Evolutionary conservation across 2,888 invertebrate species (phyloP).

Genomic region (Archips crataeganus): DNA sequence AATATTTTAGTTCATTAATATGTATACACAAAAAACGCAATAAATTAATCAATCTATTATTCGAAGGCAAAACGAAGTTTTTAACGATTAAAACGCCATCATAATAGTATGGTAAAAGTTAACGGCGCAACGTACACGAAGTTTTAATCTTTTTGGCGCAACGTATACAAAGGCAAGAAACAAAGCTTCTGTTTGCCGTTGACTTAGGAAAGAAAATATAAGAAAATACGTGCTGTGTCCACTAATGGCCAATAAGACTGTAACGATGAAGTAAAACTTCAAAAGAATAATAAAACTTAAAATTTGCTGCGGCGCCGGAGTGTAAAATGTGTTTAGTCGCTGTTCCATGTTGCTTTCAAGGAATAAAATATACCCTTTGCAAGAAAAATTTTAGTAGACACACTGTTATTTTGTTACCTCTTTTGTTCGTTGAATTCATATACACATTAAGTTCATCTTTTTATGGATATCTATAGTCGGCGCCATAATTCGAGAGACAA

Average conservation of each 20-base stretch:
- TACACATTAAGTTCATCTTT: too few relatives aligned
- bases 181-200: constrained; percentile 17
- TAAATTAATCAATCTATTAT: too few relatives aligned
- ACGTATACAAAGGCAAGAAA: constrained; percentile 13
- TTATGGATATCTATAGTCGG: too few relatives aligned
- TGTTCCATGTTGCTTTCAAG: not conserved
- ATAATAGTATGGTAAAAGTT: constrained; percentile 1
- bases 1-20: too few relatives aligned
- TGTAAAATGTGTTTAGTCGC: constrained; percentile 10
- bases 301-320: constrained; percentile 2
- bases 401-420: too few relatives aligned
- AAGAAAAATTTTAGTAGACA: too few relatives aligned
- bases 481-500: too few relatives aligned
- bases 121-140: constrained; percentile 6
- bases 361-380: not conserved
- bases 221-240: constrained; percentile 32
- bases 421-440: too few relatives aligned
- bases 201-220: constrained; percentile 31
- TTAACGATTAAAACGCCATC: not conserved
- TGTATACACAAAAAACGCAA: too few relatives aligned
- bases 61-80: not conserved
- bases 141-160: constrained; percentile 27
- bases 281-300: constrained; percentile 19
- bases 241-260: constrained; percentile 23
- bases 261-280: constrained; percentile 8